Evolutionary conservation across 2,797 vertebrate genomes (phyloP).

Genomic region (Cossypha dichroa): DNA sequence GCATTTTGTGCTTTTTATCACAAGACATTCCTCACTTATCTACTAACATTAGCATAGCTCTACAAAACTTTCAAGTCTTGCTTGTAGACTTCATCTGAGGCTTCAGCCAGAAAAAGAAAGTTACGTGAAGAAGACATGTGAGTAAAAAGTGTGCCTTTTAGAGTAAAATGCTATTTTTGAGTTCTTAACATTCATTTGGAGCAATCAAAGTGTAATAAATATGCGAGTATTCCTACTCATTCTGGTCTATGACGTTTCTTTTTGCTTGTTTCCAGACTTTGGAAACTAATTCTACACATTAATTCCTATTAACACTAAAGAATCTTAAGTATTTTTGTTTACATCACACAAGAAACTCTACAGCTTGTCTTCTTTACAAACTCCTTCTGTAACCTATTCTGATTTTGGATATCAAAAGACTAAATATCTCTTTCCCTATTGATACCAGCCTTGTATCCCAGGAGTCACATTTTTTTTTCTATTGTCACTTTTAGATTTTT

Average conservation of each 20-base stretch:
- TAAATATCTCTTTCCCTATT: neutral
- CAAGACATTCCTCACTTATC: neutral
- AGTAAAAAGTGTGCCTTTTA: neutral
- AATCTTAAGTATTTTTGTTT: neutral
- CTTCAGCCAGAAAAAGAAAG: neutral
- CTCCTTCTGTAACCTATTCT: neutral
- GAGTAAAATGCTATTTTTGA: neutral
- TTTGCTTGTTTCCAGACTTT: neutral
- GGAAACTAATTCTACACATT: neutral
- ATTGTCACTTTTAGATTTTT: neutral
- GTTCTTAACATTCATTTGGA: neutral
- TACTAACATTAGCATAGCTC: neutral
- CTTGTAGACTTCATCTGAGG: neutral
- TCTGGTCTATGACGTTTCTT: neutral
- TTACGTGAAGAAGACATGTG: neutral
- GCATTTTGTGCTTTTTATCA: neutral
- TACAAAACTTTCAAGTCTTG: neutral
- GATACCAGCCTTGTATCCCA: neutral
- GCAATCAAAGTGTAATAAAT: neutral
- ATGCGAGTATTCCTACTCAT: neutral
- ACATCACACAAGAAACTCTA: neutral
- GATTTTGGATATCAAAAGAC: neutral
- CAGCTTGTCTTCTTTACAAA: neutral
- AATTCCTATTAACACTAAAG: neutral
- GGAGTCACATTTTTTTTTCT: neutral